Evolutionary conservation across 2,113 vertebrate species (phyloP).

Genomic region (Heloderma charlesbogerti): DNA sequence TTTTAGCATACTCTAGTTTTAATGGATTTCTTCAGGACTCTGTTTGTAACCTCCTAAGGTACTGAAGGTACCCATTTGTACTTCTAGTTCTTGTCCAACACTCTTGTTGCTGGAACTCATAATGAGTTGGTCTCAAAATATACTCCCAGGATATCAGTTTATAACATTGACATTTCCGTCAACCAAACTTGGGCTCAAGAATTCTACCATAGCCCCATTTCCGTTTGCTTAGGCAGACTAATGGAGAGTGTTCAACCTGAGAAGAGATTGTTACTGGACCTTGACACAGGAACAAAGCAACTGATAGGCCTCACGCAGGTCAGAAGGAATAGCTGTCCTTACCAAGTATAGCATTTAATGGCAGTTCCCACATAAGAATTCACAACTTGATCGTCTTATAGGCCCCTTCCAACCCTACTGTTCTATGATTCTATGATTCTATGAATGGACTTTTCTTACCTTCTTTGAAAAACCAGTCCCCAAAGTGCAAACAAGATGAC

Average conservation of each 20-base stretch:
- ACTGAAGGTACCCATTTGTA: neutral
- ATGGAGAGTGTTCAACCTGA: neutral
- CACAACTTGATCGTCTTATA: too few relatives aligned
- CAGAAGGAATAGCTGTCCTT: neutral
- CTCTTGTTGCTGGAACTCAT: neutral
- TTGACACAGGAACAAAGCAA: too few relatives aligned
- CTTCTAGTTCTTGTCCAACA: neutral
- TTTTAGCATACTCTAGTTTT: neutral
- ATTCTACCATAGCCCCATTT: neutral
- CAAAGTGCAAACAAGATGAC: neutral
- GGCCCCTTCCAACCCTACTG: too few relatives aligned
- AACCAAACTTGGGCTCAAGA: neutral
- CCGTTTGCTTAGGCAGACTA: neutral
- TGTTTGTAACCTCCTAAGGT: neutral
- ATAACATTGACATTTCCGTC: neutral
- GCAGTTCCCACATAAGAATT: neutral
- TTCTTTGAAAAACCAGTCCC: neutral
- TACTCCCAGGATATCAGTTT: neutral
- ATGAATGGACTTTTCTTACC: too few relatives aligned
- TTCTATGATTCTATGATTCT: too few relatives aligned
- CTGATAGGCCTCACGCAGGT: neutral
- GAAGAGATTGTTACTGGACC: neutral
- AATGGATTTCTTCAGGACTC: neutral
- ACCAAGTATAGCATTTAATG: neutral
- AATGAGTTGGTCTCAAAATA: neutral